Evolutionary conservation across 1,140 invertebrate species (phyloP), one percentile per base, ranked within the genome.

Genomic region (Bombus superbus): DNA sequence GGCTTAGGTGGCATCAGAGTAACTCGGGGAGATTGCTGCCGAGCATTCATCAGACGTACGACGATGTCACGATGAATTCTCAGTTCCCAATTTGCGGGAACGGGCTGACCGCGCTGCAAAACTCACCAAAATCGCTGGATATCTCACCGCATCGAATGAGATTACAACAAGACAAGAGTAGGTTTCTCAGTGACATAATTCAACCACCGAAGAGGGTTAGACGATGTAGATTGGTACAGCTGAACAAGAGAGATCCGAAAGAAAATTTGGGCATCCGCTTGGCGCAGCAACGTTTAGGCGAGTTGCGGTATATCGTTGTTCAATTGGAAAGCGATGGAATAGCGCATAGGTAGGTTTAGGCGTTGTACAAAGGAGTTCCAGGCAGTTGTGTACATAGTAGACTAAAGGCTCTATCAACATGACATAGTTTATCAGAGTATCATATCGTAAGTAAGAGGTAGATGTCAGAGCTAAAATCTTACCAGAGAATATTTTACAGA

Each of bases 241-340:
- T 95, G n/a, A 85, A 91, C 13, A 97, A 97, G 89, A 96, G 95
- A 18, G 96, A 96, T 80, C 94, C 96, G 42, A 96, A 97, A 88
- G 97, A 97, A 89, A 97, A 96, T 91, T 94, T 97, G 53, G 97
- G 97, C 0, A 96, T 97, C n/a, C 96, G 97, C 89, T 92, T 97
- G 82, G 97, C 97, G 6, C 97, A 97, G 82, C 96, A 97, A 92
- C 96, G 96, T 91, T 94, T 95, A 85, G 96, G 95, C 85, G 96
- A 97, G 93, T 96, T 97, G 74, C 96, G 97, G 28, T 98, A 98
- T 91, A 96, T 98, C 89, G 97, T 98, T 77, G 97, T 98, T 5
- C 97, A 98, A 92, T 96, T 98, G 62, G 98, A 98, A 87, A 96
- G 96, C 86, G 97, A 97, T 78, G 97, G 98, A 69, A 97, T 98